These are phyloP conservation scores for Eremobia ochroleuca DNA, from an alignment of 2,888 invertebrate genomes.

Conservation along the genomic window DNA sequence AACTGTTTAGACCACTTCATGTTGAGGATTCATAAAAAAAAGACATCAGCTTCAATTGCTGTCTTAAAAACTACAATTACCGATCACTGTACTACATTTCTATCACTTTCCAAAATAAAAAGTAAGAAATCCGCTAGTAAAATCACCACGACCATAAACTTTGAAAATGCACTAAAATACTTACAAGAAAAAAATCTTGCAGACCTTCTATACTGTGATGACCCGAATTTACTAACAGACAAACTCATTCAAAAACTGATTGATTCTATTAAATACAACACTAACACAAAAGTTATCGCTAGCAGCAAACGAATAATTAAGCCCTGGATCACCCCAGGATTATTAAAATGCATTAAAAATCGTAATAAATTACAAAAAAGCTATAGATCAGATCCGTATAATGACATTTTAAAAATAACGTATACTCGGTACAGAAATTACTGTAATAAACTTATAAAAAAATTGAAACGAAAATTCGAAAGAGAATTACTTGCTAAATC, in stretches of 20 bases:
- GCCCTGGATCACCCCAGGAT: too few species aligned
- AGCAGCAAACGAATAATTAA: conserved; percentile 11
- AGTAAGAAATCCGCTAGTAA: background rate
- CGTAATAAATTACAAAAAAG: background rate
- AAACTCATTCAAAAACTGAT: conserved; percentile 8
- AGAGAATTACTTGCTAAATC: conserved; percentile 1
- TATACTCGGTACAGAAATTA: background rate
- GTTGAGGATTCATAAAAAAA: conserved; percentile 1
- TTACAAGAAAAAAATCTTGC: background rate
- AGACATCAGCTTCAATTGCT: background rate
- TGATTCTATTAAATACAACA: conserved; percentile 2
- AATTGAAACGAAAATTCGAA: conserved; percentile 4
- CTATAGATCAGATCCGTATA: background rate
- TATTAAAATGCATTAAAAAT: background rate
- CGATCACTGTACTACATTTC: background rate
- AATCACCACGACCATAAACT: background rate
- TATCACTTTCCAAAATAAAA: conserved; percentile 3
- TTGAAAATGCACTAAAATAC: background rate
- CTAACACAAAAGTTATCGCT: background rate
- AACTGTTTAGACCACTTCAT: conserved; percentile 7
- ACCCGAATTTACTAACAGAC: background rate
- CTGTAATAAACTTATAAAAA: conserved; percentile 8
- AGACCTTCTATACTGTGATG: background rate
- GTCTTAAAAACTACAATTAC: background rate
- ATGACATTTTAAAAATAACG: conserved; percentile 2